Conservation (phyloP, 2,113 vertebrate genomes). For the Dasyornis broadbenti region DNA sequence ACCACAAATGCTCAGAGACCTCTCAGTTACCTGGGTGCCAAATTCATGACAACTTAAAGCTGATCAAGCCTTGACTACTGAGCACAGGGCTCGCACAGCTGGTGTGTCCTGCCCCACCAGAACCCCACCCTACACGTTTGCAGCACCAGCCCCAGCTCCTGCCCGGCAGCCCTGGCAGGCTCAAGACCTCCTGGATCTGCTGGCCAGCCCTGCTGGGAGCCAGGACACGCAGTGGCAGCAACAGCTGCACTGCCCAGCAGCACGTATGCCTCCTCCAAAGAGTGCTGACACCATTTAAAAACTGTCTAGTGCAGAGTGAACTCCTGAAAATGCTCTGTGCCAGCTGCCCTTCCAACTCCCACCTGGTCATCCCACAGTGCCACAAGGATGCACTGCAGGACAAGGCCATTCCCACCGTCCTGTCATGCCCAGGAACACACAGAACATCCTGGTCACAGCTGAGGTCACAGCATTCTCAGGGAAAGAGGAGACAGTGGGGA, state of each 20-base stretch:
- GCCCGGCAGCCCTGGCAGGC: background rate
- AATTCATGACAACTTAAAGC: background rate
- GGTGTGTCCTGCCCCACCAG: background rate
- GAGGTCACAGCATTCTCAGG: background rate
- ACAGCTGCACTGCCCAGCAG: background rate
- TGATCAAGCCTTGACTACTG: background rate
- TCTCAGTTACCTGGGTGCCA: background rate
- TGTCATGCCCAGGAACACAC: background rate
- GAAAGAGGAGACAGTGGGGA: background rate
- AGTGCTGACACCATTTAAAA: background rate
- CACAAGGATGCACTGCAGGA: background rate
- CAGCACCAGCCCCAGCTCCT: background rate
- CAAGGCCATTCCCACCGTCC: background rate
- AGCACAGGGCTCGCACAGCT: background rate
- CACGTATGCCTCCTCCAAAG: fast-evolving
- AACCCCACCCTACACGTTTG: fast-evolving
- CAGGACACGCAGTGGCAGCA: fast-evolving
- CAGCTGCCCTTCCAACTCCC: background rate
- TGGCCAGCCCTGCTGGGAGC: background rate
- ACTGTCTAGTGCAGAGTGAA: fast-evolving
- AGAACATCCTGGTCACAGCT: background rate
- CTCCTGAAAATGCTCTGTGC: background rate
- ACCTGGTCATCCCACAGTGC: background rate
- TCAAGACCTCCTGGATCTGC: background rate
- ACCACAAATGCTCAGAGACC: background rate